These are phyloP conservation scores for Camelus dromedarius DNA, from an alignment of 2,113 vertebrate genomes.

Conservation along the genomic window DNA sequence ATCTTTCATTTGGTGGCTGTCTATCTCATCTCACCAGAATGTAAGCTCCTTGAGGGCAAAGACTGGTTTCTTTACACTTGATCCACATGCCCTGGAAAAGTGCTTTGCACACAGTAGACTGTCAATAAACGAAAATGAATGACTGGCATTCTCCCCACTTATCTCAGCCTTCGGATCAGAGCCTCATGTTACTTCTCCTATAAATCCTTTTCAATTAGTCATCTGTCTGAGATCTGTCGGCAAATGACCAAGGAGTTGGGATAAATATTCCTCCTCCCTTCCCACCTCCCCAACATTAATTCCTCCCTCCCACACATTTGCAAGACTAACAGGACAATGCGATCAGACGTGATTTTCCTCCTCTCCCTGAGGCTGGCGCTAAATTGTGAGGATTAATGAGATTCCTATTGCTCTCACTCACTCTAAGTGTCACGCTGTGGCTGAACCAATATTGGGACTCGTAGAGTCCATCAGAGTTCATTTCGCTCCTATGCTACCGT, in stretches of 20 bases:
- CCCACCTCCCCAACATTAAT: neutral
- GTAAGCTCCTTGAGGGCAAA: neutral
- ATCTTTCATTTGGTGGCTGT: neutral
- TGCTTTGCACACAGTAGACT: neutral
- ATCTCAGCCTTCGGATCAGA: neutral
- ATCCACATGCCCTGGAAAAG: neutral
- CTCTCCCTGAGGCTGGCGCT: neutral
- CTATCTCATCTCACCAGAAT: neutral
- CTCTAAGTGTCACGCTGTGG: neutral
- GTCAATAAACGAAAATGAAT: neutral
- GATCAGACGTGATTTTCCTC: neutral
- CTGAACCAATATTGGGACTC: slow-evolving; percentile 58
- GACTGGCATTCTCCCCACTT: neutral
- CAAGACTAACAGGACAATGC: neutral
- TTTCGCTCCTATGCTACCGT: slow-evolving; percentile 47
- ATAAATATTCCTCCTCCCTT: neutral
- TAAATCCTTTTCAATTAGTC: neutral
- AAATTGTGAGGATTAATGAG: slow-evolving; percentile 37
- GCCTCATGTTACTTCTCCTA: neutral
- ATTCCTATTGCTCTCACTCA: slow-evolving; percentile 8
- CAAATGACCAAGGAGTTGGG: neutral
- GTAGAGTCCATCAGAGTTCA: slow-evolving; percentile 32
- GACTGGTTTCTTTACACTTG: neutral
- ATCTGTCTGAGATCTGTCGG: neutral
- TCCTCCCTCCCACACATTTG: neutral